Percentiles rank a stretch among this genome's conserved stretches.
phyloP scores from a whole-genome alignment of 92 coral and sea anemone genomes.

The Montipora capitata region DNA sequence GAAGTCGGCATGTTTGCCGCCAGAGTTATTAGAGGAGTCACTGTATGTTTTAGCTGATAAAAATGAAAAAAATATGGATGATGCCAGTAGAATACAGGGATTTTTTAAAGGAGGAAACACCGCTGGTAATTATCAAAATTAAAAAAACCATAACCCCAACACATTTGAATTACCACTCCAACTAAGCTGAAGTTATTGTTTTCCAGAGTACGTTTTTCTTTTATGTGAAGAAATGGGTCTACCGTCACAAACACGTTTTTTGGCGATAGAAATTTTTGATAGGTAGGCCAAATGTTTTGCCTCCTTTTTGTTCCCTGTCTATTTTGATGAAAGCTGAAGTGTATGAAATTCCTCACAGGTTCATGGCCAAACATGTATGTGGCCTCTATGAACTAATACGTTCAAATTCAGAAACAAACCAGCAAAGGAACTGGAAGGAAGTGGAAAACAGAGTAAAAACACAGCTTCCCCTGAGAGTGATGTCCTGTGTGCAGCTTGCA shows the following conservation, averaged over 20 bases:
- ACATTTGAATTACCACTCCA: neutral
- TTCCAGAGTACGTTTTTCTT: constrained; percentile 91
- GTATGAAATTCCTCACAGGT: constrained; percentile 48
- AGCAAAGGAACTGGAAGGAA: constrained; percentile 90
- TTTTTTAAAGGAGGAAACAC: constrained; percentile 92
- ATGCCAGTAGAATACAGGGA: constrained; percentile 86
- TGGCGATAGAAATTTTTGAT: constrained; percentile 95
- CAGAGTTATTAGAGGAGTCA: constrained; percentile 95
- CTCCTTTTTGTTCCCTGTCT: neutral
- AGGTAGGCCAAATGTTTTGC: constrained; percentile 67
- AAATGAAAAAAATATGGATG: constrained; percentile 96
- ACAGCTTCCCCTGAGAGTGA: constrained; percentile 91
- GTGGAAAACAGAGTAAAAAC: constrained; percentile 89
- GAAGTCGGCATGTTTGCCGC: constrained; percentile 87
- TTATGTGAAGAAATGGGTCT: constrained; percentile 90
- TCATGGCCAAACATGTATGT: constrained; percentile 95
- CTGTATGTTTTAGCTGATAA: constrained; percentile 94
- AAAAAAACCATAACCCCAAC: neutral
- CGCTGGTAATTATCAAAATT: constrained; percentile 74
- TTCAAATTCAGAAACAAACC: constrained; percentile 84
- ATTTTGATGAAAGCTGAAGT: no score
- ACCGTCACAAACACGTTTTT: constrained; percentile 91
- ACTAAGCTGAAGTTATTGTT: neutral
- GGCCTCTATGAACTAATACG: constrained; percentile 87
- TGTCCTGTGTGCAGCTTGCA: constrained; percentile 97